Conservation (phyloP, 2,797 vertebrate species). For the Sphenodon punctatus region DNA sequence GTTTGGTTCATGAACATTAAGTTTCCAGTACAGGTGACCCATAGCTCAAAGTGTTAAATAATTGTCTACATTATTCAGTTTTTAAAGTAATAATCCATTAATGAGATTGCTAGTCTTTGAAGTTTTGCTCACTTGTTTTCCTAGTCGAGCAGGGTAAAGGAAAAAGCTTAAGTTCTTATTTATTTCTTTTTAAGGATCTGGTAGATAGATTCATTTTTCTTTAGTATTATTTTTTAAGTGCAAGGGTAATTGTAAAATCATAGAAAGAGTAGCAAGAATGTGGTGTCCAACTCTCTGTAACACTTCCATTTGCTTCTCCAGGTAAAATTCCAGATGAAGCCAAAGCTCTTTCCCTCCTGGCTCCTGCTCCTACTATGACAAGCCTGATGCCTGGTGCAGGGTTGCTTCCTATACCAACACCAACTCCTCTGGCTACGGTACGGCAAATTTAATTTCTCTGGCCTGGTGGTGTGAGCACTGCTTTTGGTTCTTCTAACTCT, state of each 20-base stretch:
- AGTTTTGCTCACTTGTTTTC: constrained; percentile 83
- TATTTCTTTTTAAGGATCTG: constrained; percentile 81
- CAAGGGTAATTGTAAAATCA: constrained; percentile 87
- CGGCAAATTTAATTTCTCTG: constrained; percentile 56
- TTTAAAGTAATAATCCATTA: constrained; percentile 82
- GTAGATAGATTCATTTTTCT: constrained; percentile 76
- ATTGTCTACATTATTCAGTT: constrained; percentile 91
- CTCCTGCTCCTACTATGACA: constrained; percentile 87
- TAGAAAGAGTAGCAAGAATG: constrained; percentile 75
- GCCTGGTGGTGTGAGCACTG: neutral
- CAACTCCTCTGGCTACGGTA: constrained; percentile 87
- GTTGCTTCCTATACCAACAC: constrained; percentile 91
- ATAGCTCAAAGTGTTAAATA: constrained; percentile 99
- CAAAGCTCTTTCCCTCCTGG: constrained; percentile 95
- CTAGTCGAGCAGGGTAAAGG: constrained; percentile 82
- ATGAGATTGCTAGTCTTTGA: constrained; percentile 82
- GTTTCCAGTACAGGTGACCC: constrained; percentile 99
- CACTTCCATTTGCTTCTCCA: constrained; percentile 79
- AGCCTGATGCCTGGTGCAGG: constrained; percentile 92
- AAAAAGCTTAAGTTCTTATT: constrained; percentile 78
- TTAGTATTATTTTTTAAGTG: constrained; percentile 81
- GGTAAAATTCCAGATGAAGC: constrained; percentile 98
- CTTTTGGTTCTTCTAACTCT: neutral
- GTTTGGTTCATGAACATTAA: constrained; percentile 99
- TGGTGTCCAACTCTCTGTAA: constrained; percentile 76